phyloP scores from a whole-genome alignment of 1,140 invertebrate species.

The Propsilocerus akamusi region DNA sequence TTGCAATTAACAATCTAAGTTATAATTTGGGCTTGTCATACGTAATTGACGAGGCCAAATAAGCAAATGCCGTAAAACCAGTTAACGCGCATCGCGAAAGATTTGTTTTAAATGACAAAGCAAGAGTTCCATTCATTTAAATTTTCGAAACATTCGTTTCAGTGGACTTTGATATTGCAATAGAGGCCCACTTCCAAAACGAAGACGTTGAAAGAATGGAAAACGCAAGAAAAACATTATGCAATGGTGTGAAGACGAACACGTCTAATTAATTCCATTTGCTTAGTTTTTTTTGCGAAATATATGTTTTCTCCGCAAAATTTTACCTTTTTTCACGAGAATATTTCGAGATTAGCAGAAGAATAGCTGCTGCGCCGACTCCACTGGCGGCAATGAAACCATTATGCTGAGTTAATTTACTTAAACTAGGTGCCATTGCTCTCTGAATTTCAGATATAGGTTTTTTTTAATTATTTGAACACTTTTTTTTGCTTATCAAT shows the following conservation, averaged over 20 bases:
- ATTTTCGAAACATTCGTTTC: not conserved
- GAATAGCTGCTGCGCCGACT: constrained; percentile 31
- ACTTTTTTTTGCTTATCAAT: too few relatives aligned
- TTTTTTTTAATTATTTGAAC: too few relatives aligned
- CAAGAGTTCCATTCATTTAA: too few relatives aligned
- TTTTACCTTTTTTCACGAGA: constrained; percentile 21
- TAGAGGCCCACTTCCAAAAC: too few relatives aligned
- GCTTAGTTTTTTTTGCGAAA: constrained; percentile 2
- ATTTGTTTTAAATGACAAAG: too few relatives aligned
- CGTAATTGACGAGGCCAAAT: too few relatives aligned
- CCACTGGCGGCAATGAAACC: constrained; percentile 30
- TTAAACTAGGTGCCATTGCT: constrained; percentile 38
- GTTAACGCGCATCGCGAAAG: too few relatives aligned
- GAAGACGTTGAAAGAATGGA: too few relatives aligned
- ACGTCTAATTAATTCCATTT: constrained; percentile 1
- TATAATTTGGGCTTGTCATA: too few relatives aligned
- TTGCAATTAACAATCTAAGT: not conserved
- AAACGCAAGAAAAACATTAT: too few relatives aligned
- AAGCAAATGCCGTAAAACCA: too few relatives aligned
- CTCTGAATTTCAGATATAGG: not conserved
- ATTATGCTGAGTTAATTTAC: constrained; percentile 36
- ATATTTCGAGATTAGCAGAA: constrained; percentile 28
- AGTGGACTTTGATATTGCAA: not conserved
- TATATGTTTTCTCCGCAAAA: constrained; percentile 6
- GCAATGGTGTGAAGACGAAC: not conserved